Evolutionary conservation across 2,888 invertebrate genomes (phyloP).

Genomic region (Cylloceria caligata): DNA sequence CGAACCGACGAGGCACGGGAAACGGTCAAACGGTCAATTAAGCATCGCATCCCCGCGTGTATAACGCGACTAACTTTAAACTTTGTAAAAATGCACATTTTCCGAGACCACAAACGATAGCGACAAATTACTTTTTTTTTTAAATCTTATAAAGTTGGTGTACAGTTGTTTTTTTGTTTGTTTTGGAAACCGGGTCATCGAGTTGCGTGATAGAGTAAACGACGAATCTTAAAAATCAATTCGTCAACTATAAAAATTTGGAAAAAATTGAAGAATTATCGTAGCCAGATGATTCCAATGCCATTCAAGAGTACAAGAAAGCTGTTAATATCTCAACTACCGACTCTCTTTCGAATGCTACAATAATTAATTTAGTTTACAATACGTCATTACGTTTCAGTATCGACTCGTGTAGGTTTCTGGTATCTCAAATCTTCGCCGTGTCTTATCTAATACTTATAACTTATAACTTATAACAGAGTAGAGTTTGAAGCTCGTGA

Average conservation of each 20-base stretch:
- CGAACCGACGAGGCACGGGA: conserved; percentile 23
- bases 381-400: neutral
- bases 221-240: too few relatives aligned
- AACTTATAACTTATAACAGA: conserved; percentile 28
- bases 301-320: too few relatives aligned
- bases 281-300: too few relatives aligned
- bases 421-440: conserved; percentile 46
- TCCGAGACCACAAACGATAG: neutral
- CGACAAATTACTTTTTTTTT: neutral
- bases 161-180: too few relatives aligned
- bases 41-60: neutral
- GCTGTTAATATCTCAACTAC: too few relatives aligned
- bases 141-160: neutral
- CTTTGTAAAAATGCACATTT: neutral
- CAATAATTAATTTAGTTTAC: neutral
- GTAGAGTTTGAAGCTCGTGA: conserved; percentile 25
- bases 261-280: too few relatives aligned
- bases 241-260: too few relatives aligned
- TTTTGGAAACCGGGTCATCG: too few relatives aligned
- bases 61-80: neutral
- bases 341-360: neutral
- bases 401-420: conserved; percentile 1
- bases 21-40: neutral
- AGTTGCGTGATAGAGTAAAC: too few relatives aligned
- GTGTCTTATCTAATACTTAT: conserved; percentile 43